Percentiles rank a stretch among this genome's conserved stretches.
These are phyloP conservation scores for Percopsis omiscomaycus DNA, from an alignment of 2,797 vertebrate genomes.

Conservation along the genomic window DNA sequence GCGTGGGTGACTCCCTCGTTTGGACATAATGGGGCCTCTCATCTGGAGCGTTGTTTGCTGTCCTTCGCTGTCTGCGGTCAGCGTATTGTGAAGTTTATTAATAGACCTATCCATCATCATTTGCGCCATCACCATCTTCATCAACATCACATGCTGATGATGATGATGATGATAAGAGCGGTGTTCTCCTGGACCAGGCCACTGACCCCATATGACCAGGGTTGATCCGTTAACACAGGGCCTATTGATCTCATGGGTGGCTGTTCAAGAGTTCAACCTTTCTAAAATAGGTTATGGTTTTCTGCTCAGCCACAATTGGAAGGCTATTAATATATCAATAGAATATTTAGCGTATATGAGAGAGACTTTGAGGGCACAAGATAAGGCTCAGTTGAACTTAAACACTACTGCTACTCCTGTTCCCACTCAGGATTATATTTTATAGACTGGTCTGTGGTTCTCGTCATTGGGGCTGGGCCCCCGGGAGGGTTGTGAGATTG, in stretches of 20 bases:
- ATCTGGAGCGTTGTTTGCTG: conserved; percentile 44
- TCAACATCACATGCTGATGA: conserved; percentile 70
- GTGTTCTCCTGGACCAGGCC: conserved; percentile 24
- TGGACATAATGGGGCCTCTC: conserved; percentile 75
- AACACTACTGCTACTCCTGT: too few species aligned
- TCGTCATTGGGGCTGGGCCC: too few species aligned
- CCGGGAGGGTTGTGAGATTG: too few species aligned
- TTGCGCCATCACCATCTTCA: conserved; percentile 48
- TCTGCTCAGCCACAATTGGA: too few species aligned
- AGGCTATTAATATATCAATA: background rate
- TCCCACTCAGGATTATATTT: too few species aligned
- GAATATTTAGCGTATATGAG: background rate
- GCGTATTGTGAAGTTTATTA: conserved; percentile 65
- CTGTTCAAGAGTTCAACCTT: conserved; percentile 1
- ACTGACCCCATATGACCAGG: conserved; percentile 14
- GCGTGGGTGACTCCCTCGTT: conserved; percentile 62
- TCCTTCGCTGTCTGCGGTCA: conserved; percentile 65
- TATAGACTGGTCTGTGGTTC: too few species aligned
- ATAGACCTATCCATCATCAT: conserved; percentile 71
- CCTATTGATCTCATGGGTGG: conserved; percentile 10
- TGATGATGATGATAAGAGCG: conserved; percentile 2
- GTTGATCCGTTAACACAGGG: conserved; percentile 26
- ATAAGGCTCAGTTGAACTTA: too few species aligned
- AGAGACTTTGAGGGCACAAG: background rate
- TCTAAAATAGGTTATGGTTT: background rate